phyloP scores from a whole-genome alignment of 2,113 vertebrate species.

The Myotis davidii region DNA sequence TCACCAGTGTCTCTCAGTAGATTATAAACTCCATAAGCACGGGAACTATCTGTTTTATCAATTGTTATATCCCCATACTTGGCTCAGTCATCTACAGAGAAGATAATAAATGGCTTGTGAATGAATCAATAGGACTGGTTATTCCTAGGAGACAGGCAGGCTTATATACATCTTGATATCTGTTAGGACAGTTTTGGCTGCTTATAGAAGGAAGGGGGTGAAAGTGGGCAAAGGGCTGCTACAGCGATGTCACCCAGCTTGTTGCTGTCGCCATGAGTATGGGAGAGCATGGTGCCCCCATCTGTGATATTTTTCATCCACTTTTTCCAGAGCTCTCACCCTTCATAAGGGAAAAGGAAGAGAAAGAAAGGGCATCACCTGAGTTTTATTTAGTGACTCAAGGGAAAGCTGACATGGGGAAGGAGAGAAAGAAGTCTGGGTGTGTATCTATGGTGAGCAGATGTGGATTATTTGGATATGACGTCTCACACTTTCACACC shows the following conservation, averaged over 20 bases:
- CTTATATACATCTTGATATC: background rate
- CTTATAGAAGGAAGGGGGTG: background rate
- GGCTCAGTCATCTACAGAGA: background rate
- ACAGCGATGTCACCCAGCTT: background rate
- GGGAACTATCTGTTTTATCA: background rate
- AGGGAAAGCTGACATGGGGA: background rate
- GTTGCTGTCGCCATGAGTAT: background rate
- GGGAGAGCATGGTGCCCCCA: background rate
- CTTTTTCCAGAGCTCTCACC: background rate
- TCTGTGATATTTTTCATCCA: background rate
- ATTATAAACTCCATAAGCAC: background rate
- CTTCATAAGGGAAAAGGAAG: slow-evolving; percentile 10
- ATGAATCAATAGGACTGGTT: background rate
- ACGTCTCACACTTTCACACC: background rate
- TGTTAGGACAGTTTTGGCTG: background rate
- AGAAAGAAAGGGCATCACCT: background rate
- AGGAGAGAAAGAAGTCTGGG: background rate
- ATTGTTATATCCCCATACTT: background rate
- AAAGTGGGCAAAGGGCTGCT: background rate
- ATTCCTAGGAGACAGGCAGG: background rate
- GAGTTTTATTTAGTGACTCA: background rate
- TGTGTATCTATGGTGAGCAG: background rate
- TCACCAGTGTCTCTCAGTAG: background rate
- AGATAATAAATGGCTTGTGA: background rate
- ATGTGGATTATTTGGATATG: background rate